Conservation (phyloP, 2,888 invertebrate genomes). For the Argyresthia goedartella region DNA sequence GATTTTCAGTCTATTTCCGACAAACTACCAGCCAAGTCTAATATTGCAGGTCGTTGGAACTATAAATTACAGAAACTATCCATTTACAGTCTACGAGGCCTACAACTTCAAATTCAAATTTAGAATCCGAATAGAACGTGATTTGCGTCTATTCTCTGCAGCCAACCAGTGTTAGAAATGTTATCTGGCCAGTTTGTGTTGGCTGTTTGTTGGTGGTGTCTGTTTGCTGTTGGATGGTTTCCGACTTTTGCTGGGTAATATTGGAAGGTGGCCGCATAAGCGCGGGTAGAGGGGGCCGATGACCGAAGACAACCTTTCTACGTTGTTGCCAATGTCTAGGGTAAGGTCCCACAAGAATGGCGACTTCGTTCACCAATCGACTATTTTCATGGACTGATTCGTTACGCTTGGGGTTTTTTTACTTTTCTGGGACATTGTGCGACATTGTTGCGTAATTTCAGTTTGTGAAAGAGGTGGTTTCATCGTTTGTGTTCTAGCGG, state of each 20-base stretch:
- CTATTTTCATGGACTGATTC: slow-evolving; percentile 34
- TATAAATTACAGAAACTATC: background rate
- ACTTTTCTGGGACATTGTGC: background rate
- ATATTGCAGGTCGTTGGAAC: background rate
- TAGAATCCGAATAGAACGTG: slow-evolving; percentile 6
- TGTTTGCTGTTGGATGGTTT: slow-evolving; percentile 15
- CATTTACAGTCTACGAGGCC: background rate
- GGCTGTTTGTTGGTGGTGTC: slow-evolving; percentile 16
- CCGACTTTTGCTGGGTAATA: slow-evolving; percentile 36
- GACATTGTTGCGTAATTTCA: background rate
- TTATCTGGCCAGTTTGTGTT: slow-evolving; percentile 21
- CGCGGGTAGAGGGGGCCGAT: slow-evolving; percentile 46
- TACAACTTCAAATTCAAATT: slow-evolving; percentile 7
- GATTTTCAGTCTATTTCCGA: too few relatives aligned
- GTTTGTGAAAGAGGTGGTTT: background rate
- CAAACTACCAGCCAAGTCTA: too few relatives aligned
- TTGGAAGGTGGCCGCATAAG: slow-evolving; percentile 48
- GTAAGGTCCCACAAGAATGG: slow-evolving; percentile 48
- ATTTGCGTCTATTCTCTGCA: slow-evolving; percentile 8
- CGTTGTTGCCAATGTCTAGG: slow-evolving; percentile 55
- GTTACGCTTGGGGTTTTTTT: slow-evolving; percentile 31
- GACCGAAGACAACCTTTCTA: slow-evolving; percentile 59
- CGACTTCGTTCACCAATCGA: slow-evolving; percentile 26
- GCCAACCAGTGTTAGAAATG: slow-evolving; percentile 22
- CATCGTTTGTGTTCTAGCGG: too few relatives aligned